Percentiles rank a stretch among this genome's conserved stretches.
These are phyloP conservation scores for Isoperla grammatica DNA, from an alignment of 2,888 invertebrate genomes.

Conservation along the genomic window DNA sequence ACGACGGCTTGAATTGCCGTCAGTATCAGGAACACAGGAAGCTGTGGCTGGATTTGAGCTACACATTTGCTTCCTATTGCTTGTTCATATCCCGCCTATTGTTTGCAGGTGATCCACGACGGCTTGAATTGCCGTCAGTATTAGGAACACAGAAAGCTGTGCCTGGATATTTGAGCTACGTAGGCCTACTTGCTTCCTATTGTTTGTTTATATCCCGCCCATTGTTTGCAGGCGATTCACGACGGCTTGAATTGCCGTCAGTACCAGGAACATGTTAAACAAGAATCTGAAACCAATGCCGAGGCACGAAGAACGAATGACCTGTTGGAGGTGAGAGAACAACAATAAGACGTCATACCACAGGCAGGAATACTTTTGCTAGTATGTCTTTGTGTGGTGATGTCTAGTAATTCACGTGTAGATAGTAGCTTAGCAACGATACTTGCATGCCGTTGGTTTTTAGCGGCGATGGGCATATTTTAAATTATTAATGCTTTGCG, in stretches of 20 bases:
- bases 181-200: too few relatives aligned
- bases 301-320: slow-evolving; percentile 69
- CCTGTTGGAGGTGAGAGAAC: slow-evolving; percentile 56
- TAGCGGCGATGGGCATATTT: too few relatives aligned
- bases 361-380: slow-evolving; percentile 16
- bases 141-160: too few relatives aligned
- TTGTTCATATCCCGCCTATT: too few relatives aligned
- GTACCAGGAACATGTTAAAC: slow-evolving; percentile 61
- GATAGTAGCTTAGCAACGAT: too few relatives aligned
- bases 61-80: too few relatives aligned
- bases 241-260: slow-evolving; percentile 73
- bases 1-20: slow-evolving; percentile 71
- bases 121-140: slow-evolving; percentile 76
- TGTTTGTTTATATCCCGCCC: too few relatives aligned
- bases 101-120: slow-evolving; percentile 66
- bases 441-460: too few relatives aligned
- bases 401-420: not conserved
- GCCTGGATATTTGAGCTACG: too few relatives aligned
- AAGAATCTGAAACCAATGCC: slow-evolving; percentile 59
- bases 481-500: too few relatives aligned
- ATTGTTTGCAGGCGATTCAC: slow-evolving; percentile 62
- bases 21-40: slow-evolving; percentile 65
- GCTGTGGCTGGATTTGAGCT: too few relatives aligned
- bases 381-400: not conserved
- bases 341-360: slow-evolving; percentile 10